Base-by-base conservation (phyloP, 2,797 vertebrate species). In the Gobio occitaniae region DNA sequence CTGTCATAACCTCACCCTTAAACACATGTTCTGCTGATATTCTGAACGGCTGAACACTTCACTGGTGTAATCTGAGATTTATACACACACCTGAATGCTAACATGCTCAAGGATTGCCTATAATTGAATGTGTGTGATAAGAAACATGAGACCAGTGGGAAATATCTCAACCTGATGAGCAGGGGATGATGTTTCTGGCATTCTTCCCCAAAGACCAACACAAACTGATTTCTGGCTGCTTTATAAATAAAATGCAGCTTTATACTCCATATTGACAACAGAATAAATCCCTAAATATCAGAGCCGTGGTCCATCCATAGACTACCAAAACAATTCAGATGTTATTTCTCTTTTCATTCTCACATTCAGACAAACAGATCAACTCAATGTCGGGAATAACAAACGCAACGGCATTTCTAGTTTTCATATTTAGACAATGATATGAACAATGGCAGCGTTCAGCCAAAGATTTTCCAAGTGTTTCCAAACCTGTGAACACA, bases 21-120 rank as follows among this genome's bases (percentile, higher is more conserved):
- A 15, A 15, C 8, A 19, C 6, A 52, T 25, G 16, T 19, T 47
- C 1, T 61, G 36, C 21, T 19, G 66, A 19, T 54, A 74, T 38
- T 59, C 15, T 80, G 88, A 83, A 87, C 36, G 54, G n/a, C 11
- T 80, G 71, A 68, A 74, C 75, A 88, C 86, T 89, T 93, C 90
- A 89, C 88, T 71, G 16, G 77, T 63, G 71, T 86, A 87, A 88
- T 82, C 86, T 82, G 80, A 87, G 83, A 84, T 88, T 87, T 83
- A 75, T 87, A 72, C 59, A 76, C 70, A 83, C 70, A 87, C 83
- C 85, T 87, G 63, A n/a, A 69, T 84, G 74, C 81, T 52, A 59
- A 66, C 84, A 89, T 83, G 52, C 72, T 52, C 77, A 48, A 52
- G 69, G 75, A 84, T 72, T 88, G 75, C 36, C 65, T 69, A 32